Evolutionary conservation across 2,113 vertebrate genomes (phyloP).

Genomic region (Stercorarius parasiticus): DNA sequence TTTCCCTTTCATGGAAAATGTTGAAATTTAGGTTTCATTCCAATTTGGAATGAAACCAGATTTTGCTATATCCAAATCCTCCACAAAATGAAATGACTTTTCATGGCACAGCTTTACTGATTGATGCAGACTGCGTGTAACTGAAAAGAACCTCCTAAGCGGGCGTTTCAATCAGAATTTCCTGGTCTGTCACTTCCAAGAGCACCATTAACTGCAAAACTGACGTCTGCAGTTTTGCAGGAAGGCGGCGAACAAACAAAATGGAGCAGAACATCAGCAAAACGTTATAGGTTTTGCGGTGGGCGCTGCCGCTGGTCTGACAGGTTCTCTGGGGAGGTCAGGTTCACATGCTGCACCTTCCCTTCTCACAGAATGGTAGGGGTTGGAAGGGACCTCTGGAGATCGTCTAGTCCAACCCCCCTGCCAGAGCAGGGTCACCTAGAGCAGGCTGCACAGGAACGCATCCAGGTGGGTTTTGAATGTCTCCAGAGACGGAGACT

Average conservation of each 20-base stretch:
- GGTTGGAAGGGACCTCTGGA: no score
- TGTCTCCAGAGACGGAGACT: no score
- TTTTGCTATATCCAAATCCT: conserved; percentile 22
- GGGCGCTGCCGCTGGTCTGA: fast-evolving
- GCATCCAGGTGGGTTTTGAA: no score
- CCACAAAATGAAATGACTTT: neutral
- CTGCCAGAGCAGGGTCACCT: no score
- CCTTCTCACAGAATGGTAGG: neutral
- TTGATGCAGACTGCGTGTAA: neutral
- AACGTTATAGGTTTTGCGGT: fast-evolving
- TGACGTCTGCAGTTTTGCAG: neutral
- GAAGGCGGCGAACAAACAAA: fast-evolving
- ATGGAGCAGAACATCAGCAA: fast-evolving
- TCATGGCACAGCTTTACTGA: conserved; percentile 10
- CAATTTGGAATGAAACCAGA: conserved; percentile 28
- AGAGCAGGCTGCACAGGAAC: no score
- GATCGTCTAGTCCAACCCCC: no score
- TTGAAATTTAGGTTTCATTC: conserved; percentile 23
- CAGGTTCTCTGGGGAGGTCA: neutral
- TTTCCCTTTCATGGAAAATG: conserved; percentile 26
- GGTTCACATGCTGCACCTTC: fast-evolving
- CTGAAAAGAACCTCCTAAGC: neutral
- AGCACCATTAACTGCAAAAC: neutral
- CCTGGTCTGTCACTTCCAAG: conserved; percentile 37
- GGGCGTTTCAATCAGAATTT: conserved; percentile 38